Conservation (phyloP, 2,888 invertebrate species). For the Lysandra coridon region DNA sequence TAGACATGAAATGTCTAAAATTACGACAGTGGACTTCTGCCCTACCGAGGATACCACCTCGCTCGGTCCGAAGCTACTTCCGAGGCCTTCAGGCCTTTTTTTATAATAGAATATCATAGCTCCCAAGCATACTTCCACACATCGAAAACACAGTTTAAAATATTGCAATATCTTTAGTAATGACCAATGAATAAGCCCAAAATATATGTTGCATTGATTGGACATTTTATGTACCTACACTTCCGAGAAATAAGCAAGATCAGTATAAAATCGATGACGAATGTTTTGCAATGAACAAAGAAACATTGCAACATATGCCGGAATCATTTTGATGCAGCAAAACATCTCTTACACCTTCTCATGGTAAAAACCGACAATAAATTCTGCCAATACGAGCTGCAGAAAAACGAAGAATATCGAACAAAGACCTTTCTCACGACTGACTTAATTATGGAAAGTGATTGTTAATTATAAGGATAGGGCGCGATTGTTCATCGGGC, state of each 20-base stretch:
- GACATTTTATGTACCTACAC: background rate
- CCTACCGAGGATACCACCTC: background rate
- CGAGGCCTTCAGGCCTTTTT: background rate
- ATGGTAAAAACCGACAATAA: constrained; percentile 14
- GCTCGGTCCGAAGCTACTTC: background rate
- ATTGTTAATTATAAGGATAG: constrained; percentile 30
- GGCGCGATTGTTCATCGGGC: constrained; percentile 14
- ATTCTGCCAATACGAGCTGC: constrained; percentile 23
- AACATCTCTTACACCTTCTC: constrained; percentile 25
- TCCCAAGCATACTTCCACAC: background rate
- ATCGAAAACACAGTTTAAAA: background rate
- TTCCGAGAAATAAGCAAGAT: background rate
- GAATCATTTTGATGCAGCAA: constrained; percentile 6
- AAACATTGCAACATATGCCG: constrained; percentile 8
- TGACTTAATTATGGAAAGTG: constrained; percentile 29
- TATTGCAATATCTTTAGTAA: background rate
- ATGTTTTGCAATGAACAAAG: background rate
- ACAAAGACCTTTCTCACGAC: constrained; percentile 29
- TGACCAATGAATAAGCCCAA: too few relatives aligned
- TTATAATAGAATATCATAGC: too few relatives aligned
- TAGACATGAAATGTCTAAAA: too few relatives aligned
- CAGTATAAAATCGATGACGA: background rate
- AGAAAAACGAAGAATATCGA: constrained; percentile 6
- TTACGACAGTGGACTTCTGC: too few relatives aligned
- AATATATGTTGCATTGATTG: too few relatives aligned